A percentile compares a stretch with the other conserved stretches of the same genome.
These are phyloP conservation scores for Diorhabda carinulata DNA, from an alignment of 1,140 invertebrate genomes.

Conservation along the genomic window DNA sequence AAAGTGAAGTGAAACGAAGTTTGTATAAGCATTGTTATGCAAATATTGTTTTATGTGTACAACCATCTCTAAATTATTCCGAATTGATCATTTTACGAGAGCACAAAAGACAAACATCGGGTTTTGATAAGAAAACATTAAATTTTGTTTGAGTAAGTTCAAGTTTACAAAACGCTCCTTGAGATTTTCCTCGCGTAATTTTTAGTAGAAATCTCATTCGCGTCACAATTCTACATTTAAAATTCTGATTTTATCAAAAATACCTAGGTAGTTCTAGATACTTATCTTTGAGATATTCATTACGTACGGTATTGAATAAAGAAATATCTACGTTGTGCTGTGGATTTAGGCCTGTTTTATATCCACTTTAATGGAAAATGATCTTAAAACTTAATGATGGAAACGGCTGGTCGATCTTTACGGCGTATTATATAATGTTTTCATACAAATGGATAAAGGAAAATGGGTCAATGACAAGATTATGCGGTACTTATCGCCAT, in stretches of 20 bases:
- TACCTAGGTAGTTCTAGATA: too few relatives aligned
- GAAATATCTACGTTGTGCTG: not conserved
- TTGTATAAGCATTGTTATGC: constrained; percentile 29
- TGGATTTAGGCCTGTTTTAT: not conserved
- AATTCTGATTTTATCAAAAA: too few relatives aligned
- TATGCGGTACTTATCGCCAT: not conserved
- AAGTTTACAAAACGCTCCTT: too few relatives aligned
- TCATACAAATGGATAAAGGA: not conserved
- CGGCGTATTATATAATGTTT: not conserved
- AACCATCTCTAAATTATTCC: not conserved
- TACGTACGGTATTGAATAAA: too few relatives aligned
- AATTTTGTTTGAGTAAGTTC: too few relatives aligned
- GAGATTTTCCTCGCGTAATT: too few relatives aligned
- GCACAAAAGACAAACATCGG: too few relatives aligned
- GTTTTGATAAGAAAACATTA: too few relatives aligned
- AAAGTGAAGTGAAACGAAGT: constrained; percentile 24
- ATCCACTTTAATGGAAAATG: not conserved
- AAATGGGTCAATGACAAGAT: not conserved
- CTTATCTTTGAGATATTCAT: too few relatives aligned
- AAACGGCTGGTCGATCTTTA: not conserved
- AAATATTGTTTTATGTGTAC: constrained; percentile 25
- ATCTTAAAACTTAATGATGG: constrained; percentile 3
- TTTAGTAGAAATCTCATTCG: too few relatives aligned
- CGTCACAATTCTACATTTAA: too few relatives aligned
- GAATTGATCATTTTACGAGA: constrained; percentile 14